These are phyloP conservation scores for Odobenus rosmarus DNA, from an alignment of 2,113 vertebrate species.

Conservation along the genomic window DNA sequence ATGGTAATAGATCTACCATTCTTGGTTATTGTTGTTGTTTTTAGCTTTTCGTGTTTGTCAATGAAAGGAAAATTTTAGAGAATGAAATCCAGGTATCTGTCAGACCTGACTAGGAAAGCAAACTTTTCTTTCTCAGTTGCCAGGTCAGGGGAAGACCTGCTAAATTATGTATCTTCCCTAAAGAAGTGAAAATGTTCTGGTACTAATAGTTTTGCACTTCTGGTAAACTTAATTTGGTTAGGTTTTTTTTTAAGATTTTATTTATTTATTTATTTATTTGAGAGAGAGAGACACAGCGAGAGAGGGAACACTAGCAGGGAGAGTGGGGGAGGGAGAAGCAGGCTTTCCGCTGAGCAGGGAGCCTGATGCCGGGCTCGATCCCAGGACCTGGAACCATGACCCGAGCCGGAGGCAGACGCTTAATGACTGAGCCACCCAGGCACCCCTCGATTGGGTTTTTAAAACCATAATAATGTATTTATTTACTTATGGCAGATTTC, in stretches of 20 bases:
- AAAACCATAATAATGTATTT: neutral
- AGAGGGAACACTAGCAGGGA: no score
- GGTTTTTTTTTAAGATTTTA: neutral
- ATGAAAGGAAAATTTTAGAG: neutral
- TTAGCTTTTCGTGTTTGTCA: neutral
- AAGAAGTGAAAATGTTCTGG: neutral
- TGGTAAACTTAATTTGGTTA: neutral
- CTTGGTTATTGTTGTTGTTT: neutral
- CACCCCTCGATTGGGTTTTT: neutral
- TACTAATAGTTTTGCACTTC: neutral
- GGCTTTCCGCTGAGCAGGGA: no score
- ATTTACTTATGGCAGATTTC: neutral
- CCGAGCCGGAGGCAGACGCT: no score
- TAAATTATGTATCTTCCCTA: neutral
- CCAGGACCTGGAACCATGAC: no score
- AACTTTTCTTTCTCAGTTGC: neutral
- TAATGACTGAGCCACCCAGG: no score
- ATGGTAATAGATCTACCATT: neutral
- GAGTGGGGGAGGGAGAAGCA: no score
- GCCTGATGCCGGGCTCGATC: no score
- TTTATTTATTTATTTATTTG: no score
- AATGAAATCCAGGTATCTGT: neutral
- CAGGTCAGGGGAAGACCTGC: neutral
- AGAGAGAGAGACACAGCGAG: no score
- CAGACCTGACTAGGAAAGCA: neutral